phyloP scores from a whole-genome alignment of 2,888 invertebrate species.

The Dasypolia templi region DNA sequence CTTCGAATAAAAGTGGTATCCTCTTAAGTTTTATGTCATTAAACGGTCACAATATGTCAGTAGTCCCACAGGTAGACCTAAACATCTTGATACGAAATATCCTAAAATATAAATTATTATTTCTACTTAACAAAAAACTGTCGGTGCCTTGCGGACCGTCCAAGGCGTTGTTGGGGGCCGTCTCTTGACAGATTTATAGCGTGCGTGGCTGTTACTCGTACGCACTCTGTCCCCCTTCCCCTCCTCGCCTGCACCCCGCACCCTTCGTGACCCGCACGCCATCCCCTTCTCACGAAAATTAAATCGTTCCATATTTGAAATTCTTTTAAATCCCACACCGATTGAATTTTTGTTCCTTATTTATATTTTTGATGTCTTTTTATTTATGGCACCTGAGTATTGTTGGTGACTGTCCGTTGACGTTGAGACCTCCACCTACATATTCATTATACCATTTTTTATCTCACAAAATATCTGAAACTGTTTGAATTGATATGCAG shows the following conservation, averaged over 20 bases:
- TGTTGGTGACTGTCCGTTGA: slow-evolving; percentile 57
- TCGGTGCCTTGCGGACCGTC: slow-evolving; percentile 78
- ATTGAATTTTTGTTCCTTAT: slow-evolving; percentile 72
- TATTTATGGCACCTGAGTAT: slow-evolving; percentile 66
- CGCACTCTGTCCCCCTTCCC: slow-evolving; percentile 69
- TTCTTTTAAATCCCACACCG: slow-evolving; percentile 76
- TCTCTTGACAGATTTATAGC: slow-evolving; percentile 87
- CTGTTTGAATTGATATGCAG: background rate
- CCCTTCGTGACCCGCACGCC: slow-evolving; percentile 66
- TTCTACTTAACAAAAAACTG: slow-evolving; percentile 67
- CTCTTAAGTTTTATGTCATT: background rate
- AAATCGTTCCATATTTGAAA: slow-evolving; percentile 82
- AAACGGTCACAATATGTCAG: slow-evolving; percentile 41
- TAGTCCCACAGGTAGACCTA: slow-evolving; percentile 44
- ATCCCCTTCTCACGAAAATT: slow-evolving; percentile 79
- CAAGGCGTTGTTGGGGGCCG: slow-evolving; percentile 82
- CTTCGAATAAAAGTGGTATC: background rate
- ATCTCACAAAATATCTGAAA: slow-evolving; percentile 10
- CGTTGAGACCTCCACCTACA: slow-evolving; percentile 33
- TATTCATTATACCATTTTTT: slow-evolving; percentile 28
- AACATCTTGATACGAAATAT: slow-evolving; percentile 64
- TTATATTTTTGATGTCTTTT: slow-evolving; percentile 64
- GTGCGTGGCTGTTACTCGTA: slow-evolving; percentile 83
- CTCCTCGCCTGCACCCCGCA: slow-evolving; percentile 43
- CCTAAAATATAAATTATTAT: slow-evolving; percentile 65